A percentile compares a stretch with the other conserved stretches of the same genome.
These are phyloP conservation scores for Sesia apiformis DNA, from an alignment of 2,888 invertebrate genomes.

Conservation along the genomic window DNA sequence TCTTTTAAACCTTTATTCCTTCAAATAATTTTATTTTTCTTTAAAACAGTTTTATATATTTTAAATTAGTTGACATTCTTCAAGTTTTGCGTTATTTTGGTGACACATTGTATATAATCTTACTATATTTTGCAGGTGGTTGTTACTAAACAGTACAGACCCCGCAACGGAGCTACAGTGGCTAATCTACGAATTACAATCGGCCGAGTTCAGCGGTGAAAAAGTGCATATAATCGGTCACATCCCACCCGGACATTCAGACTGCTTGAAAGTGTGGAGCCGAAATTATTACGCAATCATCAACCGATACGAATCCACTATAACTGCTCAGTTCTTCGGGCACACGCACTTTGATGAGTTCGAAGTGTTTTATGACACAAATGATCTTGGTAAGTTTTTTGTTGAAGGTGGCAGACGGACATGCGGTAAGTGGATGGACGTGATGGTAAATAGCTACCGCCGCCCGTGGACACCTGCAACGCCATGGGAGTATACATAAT, in stretches of 20 bases:
- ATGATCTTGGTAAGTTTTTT: slow-evolving; percentile 77
- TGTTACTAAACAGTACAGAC: slow-evolving; percentile 94
- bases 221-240: slow-evolving; percentile 98
- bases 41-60: no score
- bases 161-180: slow-evolving; percentile 96
- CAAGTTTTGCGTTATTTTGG: no score
- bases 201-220: slow-evolving; percentile 94
- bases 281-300: slow-evolving; percentile 93
- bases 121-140: slow-evolving; percentile 78
- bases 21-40: no score
- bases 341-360: slow-evolving; percentile 97
- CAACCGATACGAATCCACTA: slow-evolving; percentile 90
- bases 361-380: slow-evolving; percentile 92
- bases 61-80: no score
- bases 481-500: background rate
- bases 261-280: slow-evolving; percentile 96
- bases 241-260: slow-evolving; percentile 95
- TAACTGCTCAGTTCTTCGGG: slow-evolving; percentile 94
- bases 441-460: no score
- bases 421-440: no score
- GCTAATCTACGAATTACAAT: slow-evolving; percentile 94
- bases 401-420: no score
- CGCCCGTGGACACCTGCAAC: no score
- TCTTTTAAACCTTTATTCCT: no score
- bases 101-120: background rate